A percentile compares a stretch with the other conserved stretches of the same genome.
Evolutionary conservation across 2,888 invertebrate species (phyloP).

Genomic region (Brenthis hecate): DNA sequence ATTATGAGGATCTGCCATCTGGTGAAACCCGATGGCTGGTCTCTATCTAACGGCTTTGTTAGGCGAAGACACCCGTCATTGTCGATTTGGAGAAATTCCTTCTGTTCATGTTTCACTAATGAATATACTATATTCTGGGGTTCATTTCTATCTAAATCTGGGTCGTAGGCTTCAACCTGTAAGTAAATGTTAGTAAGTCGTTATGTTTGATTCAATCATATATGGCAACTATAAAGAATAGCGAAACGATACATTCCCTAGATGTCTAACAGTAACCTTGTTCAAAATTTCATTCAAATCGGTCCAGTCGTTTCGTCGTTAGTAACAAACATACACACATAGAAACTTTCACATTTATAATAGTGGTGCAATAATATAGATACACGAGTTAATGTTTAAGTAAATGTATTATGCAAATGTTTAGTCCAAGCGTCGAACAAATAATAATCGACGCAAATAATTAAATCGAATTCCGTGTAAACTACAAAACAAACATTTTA

Average conservation of each 20-base stretch:
- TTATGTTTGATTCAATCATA: neutral
- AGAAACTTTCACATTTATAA: no score
- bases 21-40: conserved; percentile 92
- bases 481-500: no score
- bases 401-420: no score
- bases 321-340: no score
- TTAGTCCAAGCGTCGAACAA: no score
- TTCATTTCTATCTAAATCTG: conserved; percentile 89
- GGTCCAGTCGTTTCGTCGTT: no score
- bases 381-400: no score
- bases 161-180: conserved; percentile 90
- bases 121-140: conserved; percentile 91
- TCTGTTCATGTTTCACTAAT: conserved; percentile 87
- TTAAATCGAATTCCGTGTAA: neutral
- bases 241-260: no score
- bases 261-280: no score
- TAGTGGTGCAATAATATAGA: no score
- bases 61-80: conserved; percentile 88
- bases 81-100: conserved; percentile 87
- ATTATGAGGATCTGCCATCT: conserved; percentile 88
- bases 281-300: no score
- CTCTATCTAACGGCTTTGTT: conserved; percentile 92
- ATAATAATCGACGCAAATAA: neutral
- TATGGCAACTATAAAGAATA: neutral
- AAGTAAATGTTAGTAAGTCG: neutral